Percentiles rank a stretch among this genome's conserved stretches.
Conservation (phyloP, 92 coral and sea anemone species). For the Actinostola sp. region DNA sequence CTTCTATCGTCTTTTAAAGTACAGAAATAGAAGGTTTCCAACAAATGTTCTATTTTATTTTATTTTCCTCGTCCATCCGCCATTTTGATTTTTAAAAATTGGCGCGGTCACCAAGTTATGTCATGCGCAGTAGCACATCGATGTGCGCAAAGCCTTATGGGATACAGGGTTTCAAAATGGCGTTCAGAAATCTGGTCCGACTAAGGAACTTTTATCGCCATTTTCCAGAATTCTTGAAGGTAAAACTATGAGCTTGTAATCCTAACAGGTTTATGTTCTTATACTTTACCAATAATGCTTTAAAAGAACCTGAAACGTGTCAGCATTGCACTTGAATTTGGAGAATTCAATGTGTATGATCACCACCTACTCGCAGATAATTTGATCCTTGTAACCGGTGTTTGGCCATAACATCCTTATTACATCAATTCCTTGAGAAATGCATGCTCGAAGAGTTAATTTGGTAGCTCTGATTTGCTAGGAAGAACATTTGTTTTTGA, state of each 20-base stretch:
- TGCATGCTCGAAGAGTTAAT: background rate
- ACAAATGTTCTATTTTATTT: background rate
- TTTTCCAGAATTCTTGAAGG: slow-evolving; percentile 77
- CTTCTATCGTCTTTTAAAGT: background rate
- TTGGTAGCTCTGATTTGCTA: background rate
- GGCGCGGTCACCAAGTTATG: slow-evolving; percentile 45
- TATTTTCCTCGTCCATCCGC: slow-evolving; percentile 36
- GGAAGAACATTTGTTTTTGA: background rate
- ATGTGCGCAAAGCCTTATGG: slow-evolving; percentile 54
- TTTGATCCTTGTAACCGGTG: slow-evolving; percentile 18
- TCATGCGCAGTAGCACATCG: slow-evolving; percentile 53
- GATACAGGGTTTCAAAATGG: slow-evolving; percentile 89
- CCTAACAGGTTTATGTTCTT: background rate
- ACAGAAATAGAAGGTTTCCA: background rate
- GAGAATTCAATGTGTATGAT: background rate
- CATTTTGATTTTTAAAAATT: slow-evolving; percentile 41
- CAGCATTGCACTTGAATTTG: background rate
- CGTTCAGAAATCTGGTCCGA: slow-evolving; percentile 84
- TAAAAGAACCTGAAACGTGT: background rate
- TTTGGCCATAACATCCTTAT: background rate
- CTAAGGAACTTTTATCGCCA: slow-evolving; percentile 73
- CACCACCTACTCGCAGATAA: background rate
- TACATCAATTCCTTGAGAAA: background rate
- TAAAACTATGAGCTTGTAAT: background rate
- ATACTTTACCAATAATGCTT: background rate